These are phyloP conservation scores for Sanderia malayensis DNA, from an alignment of 30 jellyfish, hydroid and myxozoan species.

Conservation along the genomic window DNA sequence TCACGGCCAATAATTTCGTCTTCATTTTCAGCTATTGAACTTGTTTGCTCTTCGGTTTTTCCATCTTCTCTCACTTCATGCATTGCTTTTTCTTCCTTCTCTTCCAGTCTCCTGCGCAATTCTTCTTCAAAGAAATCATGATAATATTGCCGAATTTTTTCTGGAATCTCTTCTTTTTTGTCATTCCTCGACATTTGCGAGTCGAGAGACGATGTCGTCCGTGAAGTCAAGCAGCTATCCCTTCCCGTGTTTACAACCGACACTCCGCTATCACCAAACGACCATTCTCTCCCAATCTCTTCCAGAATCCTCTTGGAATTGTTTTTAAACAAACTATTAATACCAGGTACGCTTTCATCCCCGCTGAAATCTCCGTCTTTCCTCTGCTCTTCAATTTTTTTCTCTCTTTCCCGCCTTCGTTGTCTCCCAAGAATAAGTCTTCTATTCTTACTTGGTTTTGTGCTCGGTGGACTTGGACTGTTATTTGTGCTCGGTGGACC, in stretches of 20 bases:
- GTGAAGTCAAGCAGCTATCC: conserved; percentile 10
- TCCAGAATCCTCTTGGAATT: too few relatives aligned
- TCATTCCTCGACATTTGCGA: background rate
- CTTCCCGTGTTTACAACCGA: background rate
- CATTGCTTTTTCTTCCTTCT: conserved; percentile 12
- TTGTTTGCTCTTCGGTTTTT: background rate
- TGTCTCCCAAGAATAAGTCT: background rate
- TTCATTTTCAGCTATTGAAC: background rate
- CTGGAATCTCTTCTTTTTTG: too few relatives aligned
- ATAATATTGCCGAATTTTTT: background rate
- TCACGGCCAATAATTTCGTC: background rate
- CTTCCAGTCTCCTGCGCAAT: conserved; percentile 8
- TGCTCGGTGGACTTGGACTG: too few relatives aligned
- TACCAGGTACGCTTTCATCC: too few relatives aligned
- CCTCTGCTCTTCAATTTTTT: background rate
- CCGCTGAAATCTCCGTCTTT: background rate
- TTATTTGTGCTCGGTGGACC: too few relatives aligned
- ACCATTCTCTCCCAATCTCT: background rate
- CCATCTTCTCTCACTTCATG: too few relatives aligned
- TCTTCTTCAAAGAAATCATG: conserved; percentile 5
- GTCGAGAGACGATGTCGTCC: conserved; percentile 11
- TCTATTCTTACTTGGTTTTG: background rate
- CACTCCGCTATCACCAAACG: background rate
- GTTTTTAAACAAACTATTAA: too few relatives aligned
- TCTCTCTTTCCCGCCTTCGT: background rate